Evolutionary conservation across 2,113 vertebrate genomes (phyloP).

Genomic region (Trematomus loennbergii): DNA sequence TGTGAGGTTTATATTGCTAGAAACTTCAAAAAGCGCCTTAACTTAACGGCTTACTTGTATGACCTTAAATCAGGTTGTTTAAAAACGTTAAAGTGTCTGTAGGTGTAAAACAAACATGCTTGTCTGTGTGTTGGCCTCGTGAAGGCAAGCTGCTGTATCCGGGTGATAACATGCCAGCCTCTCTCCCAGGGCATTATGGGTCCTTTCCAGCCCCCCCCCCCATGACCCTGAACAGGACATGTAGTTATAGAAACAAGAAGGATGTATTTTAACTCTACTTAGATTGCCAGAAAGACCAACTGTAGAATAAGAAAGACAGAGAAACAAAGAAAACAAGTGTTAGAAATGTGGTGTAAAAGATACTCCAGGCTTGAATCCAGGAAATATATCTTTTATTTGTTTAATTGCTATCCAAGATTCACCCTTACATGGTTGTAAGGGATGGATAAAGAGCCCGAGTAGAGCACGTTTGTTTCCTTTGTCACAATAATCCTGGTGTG

Average conservation of each 20-base stretch:
- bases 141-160: background rate
- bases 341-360: background rate
- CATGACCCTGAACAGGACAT: background rate
- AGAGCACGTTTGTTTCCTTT: conserved; percentile 3
- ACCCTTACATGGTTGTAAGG: background rate
- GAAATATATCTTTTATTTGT: conserved; percentile 1
- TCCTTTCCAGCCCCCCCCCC: background rate
- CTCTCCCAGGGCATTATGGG: background rate
- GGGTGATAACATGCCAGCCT: background rate
- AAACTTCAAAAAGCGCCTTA: background rate
- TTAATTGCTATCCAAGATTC: background rate
- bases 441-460: conserved; percentile 3
- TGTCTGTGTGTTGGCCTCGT: background rate
- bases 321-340: background rate
- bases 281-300: background rate
- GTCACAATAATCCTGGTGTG: conserved; percentile 3
- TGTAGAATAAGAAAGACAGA: background rate
- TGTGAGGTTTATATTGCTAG: background rate
- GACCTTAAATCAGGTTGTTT: background rate
- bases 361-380: background rate
- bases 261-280: background rate
- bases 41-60: background rate
- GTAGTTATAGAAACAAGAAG: background rate
- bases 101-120: background rate
- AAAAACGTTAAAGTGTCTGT: background rate